phyloP scores from a whole-genome alignment of 2,888 invertebrate species.

The Ormyrus labotus region DNA sequence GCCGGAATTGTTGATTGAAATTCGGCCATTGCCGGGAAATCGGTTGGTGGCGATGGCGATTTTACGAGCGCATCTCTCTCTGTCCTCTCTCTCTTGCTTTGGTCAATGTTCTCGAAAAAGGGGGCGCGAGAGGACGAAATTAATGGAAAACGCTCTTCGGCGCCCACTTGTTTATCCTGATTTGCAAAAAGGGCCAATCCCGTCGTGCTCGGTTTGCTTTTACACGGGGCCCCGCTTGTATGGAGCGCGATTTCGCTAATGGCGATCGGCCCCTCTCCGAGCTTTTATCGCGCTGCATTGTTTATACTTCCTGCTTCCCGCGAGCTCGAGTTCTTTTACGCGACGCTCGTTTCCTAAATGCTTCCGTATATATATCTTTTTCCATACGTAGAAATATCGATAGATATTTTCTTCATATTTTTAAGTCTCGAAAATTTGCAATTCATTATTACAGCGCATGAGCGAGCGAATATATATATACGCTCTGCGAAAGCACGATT shows the following conservation, averaged over 20 bases:
- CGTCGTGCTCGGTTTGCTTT: constrained; percentile 30
- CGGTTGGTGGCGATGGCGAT: constrained; percentile 15
- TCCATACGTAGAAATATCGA: too few relatives aligned
- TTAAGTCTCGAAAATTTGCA: too few relatives aligned
- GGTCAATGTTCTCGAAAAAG: neutral
- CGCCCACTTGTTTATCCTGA: constrained; percentile 47
- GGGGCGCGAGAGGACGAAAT: constrained; percentile 21
- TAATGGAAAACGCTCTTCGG: constrained; percentile 30
- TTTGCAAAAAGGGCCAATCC: constrained; percentile 33
- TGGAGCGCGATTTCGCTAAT: constrained; percentile 39
- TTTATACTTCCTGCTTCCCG: constrained; percentile 29
- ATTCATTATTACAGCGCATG: too few relatives aligned
- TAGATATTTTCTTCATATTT: too few relatives aligned
- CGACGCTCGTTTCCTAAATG: too few relatives aligned
- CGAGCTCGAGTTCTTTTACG: too few relatives aligned
- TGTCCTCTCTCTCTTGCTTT: neutral
- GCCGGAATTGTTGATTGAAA: constrained; percentile 44
- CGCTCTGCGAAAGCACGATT: too few relatives aligned
- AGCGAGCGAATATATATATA: too few relatives aligned
- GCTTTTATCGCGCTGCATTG: constrained; percentile 27
- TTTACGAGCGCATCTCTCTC: neutral
- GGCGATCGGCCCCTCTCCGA: neutral
- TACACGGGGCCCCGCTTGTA: constrained; percentile 3
- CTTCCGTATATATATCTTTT: too few relatives aligned
- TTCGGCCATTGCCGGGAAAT: constrained; percentile 40